Evolutionary conservation across 2,888 invertebrate genomes (phyloP).

Genomic region (Cylindroiulus punctatus): DNA sequence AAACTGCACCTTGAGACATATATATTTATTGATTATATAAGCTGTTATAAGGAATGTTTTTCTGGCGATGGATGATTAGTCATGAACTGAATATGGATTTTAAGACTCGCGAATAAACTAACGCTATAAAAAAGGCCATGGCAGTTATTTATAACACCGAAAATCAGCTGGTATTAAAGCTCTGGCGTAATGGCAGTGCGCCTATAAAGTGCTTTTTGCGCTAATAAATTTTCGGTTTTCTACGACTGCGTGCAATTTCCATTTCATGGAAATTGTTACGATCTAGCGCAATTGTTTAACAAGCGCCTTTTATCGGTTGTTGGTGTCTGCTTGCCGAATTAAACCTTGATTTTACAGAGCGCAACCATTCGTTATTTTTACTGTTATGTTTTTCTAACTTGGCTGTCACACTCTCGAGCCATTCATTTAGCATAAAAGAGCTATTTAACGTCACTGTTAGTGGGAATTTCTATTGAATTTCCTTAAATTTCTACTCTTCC

Average conservation of each 20-base stretch:
- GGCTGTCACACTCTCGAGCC: slow-evolving; percentile 8
- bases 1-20: not conserved
- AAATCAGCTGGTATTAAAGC: not conserved
- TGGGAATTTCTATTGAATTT: slow-evolving; percentile 16
- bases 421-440: slow-evolving; percentile 34
- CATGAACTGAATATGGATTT: not conserved
- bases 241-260: slow-evolving; percentile 1
- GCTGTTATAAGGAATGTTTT: not conserved
- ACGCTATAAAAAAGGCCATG: not conserved
- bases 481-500: slow-evolving; percentile 26
- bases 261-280: slow-evolving; percentile 33
- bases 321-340: slow-evolving; percentile 1
- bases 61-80: not conserved
- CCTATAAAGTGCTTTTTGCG: not conserved
- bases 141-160: not conserved
- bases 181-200: not conserved
- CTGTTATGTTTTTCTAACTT: slow-evolving; percentile 42
- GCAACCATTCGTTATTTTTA: slow-evolving; percentile 14
- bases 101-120: not conserved
- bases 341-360: slow-evolving; percentile 1
- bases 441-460: slow-evolving; percentile 38
- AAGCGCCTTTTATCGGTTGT: not conserved
- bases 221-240: not conserved
- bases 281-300: slow-evolving; percentile 29
- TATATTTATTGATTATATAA: not conserved